Evolutionary conservation across 2,797 vertebrate genomes (phyloP).

Genomic region (Microctenopoma lineatum): DNA sequence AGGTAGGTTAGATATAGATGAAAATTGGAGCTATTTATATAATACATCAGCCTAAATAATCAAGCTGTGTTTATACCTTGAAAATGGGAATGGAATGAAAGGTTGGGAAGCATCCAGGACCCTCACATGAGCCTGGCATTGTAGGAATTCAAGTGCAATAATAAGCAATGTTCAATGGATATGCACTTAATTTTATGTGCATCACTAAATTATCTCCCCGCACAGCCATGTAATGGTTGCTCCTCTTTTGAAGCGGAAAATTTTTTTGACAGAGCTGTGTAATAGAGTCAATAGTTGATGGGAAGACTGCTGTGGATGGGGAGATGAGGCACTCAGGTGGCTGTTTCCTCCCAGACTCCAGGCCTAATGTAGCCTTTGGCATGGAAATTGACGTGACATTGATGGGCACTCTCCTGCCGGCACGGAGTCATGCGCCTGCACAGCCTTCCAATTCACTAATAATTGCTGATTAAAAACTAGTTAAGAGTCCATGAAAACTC

Average conservation of each 20-base stretch:
- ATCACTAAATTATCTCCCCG: conserved; percentile 80
- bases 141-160: conserved; percentile 75
- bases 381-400: conserved; percentile 89
- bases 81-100: conserved; percentile 61
- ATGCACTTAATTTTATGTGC: conserved; percentile 78
- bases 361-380: conserved; percentile 73
- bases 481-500: conserved; percentile 93
- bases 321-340: conserved; percentile 81
- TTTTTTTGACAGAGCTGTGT: conserved; percentile 81
- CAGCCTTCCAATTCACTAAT: conserved; percentile 87
- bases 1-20: conserved; percentile 78
- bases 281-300: conserved; percentile 82
- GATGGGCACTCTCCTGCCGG: conserved; percentile 84
- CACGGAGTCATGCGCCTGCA: conserved; percentile 73
- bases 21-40: conserved; percentile 81
- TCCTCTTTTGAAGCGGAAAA: conserved; percentile 80
- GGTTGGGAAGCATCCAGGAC: conserved; percentile 55
- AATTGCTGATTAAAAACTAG: conserved; percentile 96
- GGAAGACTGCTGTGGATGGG: conserved; percentile 72
- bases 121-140: conserved; percentile 53
- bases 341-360: conserved; percentile 74
- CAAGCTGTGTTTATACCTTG: conserved; percentile 65
- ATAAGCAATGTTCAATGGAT: conserved; percentile 78
- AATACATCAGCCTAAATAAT: conserved; percentile 73
- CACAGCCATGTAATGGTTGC: conserved; percentile 80